Evolutionary conservation across 2,888 invertebrate species (phyloP).

Genomic region (Lochmaea capreae): DNA sequence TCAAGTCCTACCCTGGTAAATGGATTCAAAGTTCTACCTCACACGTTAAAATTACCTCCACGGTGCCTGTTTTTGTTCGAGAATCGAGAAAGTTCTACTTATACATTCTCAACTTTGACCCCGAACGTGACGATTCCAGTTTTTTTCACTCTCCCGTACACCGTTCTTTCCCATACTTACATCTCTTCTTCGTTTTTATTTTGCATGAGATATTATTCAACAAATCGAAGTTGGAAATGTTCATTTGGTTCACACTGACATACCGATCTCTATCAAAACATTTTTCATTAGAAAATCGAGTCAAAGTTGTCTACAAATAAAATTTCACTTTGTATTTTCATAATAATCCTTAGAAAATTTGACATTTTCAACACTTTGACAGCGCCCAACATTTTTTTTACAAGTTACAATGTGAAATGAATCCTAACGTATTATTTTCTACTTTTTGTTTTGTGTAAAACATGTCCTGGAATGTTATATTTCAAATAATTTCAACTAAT

Average conservation of each 20-base stretch:
- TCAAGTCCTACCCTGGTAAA: slow-evolving; percentile 2
- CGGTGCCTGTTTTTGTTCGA: slow-evolving; percentile 31
- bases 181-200: slow-evolving; percentile 21
- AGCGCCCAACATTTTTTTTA: too few species aligned
- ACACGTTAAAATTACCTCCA: slow-evolving; percentile 24
- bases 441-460: neutral
- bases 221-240: slow-evolving; percentile 16
- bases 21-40: slow-evolving; percentile 19
- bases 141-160: slow-evolving; percentile 37
- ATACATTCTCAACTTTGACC: slow-evolving; percentile 51
- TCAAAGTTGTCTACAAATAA: too few species aligned
- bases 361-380: too few species aligned
- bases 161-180: slow-evolving; percentile 45
- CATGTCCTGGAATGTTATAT: neutral
- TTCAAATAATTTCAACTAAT: neutral
- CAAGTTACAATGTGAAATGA: too few species aligned
- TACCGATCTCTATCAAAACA: neutral
- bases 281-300: neutral
- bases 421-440: too few species aligned
- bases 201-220: slow-evolving; percentile 18
- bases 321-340: too few species aligned
- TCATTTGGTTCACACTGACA: neutral
- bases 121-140: slow-evolving; percentile 46
- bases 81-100: slow-evolving; percentile 39
- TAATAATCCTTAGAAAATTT: too few species aligned